These are phyloP conservation scores for Ancistrus triradiatus DNA, from an alignment of 2,113 vertebrate species.

Conservation along the genomic window DNA sequence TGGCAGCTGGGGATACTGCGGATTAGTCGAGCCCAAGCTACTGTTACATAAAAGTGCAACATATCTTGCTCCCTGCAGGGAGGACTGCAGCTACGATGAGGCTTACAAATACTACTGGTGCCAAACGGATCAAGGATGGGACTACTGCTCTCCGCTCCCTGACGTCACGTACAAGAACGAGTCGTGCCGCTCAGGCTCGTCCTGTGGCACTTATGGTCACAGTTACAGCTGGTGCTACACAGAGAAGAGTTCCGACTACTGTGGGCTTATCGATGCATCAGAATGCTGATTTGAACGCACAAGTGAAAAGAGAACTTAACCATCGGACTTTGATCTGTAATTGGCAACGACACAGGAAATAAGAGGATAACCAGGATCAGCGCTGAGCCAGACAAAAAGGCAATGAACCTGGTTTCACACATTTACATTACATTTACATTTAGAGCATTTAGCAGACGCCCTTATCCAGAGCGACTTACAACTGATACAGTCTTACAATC, in stretches of 20 bases:
- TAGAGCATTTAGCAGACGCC: no score
- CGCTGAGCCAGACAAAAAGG: no score
- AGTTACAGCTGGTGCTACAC: conserved; percentile 16
- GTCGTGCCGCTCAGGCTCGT: neutral
- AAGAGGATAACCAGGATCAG: no score
- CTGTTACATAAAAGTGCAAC: neutral
- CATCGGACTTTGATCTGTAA: no score
- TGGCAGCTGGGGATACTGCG: neutral
- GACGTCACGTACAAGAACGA: neutral
- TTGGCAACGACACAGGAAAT: no score
- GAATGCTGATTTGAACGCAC: neutral
- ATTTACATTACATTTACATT: no score
- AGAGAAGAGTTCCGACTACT: conserved; percentile 1
- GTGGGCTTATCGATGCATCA: neutral
- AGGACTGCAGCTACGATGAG: neutral
- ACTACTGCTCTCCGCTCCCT: conserved; percentile 18
- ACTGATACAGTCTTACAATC: no score
- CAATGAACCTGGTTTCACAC: no score
- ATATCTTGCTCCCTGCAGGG: neutral
- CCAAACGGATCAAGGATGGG: neutral
- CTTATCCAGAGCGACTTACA: no score
- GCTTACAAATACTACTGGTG: neutral
- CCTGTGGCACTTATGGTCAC: neutral
- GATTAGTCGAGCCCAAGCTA: neutral
- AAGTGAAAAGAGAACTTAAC: neutral